These are phyloP conservation scores for Etheostoma nigrum DNA, from an alignment of 2,797 vertebrate genomes.

Conservation along the genomic window DNA sequence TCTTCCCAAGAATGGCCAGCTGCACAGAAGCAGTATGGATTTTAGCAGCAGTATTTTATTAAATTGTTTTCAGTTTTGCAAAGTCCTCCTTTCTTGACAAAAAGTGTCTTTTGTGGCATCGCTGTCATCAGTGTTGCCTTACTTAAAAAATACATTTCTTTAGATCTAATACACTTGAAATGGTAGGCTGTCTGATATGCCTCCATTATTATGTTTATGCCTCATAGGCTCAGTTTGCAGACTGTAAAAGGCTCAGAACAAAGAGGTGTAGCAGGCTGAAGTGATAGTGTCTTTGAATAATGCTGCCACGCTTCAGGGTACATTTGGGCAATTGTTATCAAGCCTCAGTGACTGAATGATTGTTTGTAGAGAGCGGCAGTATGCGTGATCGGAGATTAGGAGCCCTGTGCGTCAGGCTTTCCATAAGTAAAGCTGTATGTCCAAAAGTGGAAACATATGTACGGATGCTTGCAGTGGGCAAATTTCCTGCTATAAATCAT, in stretches of 20 bases:
- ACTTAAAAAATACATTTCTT: background rate
- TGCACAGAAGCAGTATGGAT: background rate
- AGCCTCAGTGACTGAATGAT: constrained; percentile 3
- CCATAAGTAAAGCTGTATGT: constrained; percentile 3
- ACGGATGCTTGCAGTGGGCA: background rate
- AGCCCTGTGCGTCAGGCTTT: background rate
- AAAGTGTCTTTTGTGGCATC: background rate
- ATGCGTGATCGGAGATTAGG: background rate
- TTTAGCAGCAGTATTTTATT: background rate
- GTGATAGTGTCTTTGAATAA: constrained; percentile 5
- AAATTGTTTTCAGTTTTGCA: background rate
- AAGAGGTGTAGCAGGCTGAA: constrained; percentile 8
- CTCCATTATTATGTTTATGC: background rate
- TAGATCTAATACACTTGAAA: background rate
- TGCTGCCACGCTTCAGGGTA: constrained; percentile 7
- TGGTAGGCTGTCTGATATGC: constrained; percentile 2
- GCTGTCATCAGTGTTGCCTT: background rate
- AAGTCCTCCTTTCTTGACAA: background rate
- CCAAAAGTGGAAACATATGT: constrained; percentile 49
- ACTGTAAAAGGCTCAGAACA: constrained; percentile 21
- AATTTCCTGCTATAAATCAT: constrained; percentile 44
- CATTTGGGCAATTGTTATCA: constrained; percentile 4
- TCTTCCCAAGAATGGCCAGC: background rate
- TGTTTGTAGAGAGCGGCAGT: constrained; percentile 3
- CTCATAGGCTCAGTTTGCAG: background rate